Evolutionary conservation across 2,797 vertebrate species (phyloP).

Genomic region (Scolopax bukidnonensis): DNA sequence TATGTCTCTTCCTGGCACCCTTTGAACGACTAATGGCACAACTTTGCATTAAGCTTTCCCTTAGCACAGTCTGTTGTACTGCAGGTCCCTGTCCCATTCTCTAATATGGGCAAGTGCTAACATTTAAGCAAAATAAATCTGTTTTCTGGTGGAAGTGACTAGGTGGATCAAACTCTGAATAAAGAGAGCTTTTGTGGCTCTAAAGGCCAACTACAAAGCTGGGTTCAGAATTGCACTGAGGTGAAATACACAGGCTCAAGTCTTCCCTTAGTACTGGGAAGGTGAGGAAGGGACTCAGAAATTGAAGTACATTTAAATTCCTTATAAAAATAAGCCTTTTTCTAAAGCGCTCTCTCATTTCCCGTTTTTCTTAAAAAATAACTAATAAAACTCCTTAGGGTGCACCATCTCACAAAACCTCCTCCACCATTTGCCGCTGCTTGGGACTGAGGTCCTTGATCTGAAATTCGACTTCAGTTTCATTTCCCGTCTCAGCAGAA

Average conservation of each 20-base stretch:
- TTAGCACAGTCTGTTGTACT: background rate
- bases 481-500: background rate
- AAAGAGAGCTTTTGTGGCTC: background rate
- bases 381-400: background rate
- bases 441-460: background rate
- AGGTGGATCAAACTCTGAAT: background rate
- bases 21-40: background rate
- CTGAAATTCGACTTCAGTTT: background rate
- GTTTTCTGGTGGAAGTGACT: background rate
- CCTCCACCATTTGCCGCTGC: background rate
- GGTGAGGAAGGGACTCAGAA: background rate
- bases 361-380: background rate
- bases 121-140: background rate
- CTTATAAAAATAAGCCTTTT: background rate
- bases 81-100: background rate
- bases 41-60: background rate
- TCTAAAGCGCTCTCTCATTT: background rate
- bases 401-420: background rate
- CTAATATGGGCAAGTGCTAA: background rate
- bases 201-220: background rate
- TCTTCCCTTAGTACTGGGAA: background rate
- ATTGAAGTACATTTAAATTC: background rate
- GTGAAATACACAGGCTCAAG: background rate
- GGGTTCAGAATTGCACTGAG: background rate
- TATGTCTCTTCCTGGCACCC: background rate